phyloP scores from a whole-genome alignment of 2,113 vertebrate genomes.

The Eidolon helvum region DNA sequence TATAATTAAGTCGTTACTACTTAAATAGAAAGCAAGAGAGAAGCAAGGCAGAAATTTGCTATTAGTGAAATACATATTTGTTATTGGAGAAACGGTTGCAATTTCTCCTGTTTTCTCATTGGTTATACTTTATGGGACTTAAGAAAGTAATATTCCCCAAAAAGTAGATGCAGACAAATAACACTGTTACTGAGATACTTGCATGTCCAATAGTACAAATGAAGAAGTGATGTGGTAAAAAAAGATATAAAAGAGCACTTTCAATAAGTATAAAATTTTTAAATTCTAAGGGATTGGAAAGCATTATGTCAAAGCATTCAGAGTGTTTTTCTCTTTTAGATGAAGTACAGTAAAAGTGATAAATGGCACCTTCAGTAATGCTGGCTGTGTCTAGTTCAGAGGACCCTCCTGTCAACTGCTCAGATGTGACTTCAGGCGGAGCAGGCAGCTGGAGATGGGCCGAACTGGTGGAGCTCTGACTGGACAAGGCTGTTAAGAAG shows the following conservation, averaged over 20 bases:
- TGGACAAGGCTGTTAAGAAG: slow-evolving; percentile 87
- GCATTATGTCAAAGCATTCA: background rate
- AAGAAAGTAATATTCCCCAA: background rate
- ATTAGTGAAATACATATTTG: background rate
- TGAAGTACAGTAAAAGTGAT: background rate
- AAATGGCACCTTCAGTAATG: slow-evolving; percentile 89
- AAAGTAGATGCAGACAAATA: background rate
- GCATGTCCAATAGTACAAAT: background rate
- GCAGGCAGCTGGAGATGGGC: slow-evolving; percentile 89
- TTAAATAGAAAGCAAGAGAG: slow-evolving; percentile 22
- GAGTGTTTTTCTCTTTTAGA: background rate
- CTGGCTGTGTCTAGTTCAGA: slow-evolving; percentile 91
- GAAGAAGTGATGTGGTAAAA: background rate
- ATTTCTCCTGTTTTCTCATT: background rate
- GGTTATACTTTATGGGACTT: background rate
- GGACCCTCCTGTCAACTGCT: slow-evolving; percentile 82
- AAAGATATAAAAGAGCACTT: background rate
- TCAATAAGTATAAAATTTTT: background rate
- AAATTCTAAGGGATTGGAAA: background rate
- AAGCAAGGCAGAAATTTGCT: background rate
- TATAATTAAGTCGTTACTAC: background rate
- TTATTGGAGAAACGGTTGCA: background rate
- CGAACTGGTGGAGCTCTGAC: slow-evolving; percentile 87
- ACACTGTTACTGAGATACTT: background rate
- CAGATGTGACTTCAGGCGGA: slow-evolving; percentile 86